Evolutionary conservation across 2,888 invertebrate genomes (phyloP), one percentile per base, ranked within the genome.

Genomic region (Hirudinaria manillensis): DNA sequence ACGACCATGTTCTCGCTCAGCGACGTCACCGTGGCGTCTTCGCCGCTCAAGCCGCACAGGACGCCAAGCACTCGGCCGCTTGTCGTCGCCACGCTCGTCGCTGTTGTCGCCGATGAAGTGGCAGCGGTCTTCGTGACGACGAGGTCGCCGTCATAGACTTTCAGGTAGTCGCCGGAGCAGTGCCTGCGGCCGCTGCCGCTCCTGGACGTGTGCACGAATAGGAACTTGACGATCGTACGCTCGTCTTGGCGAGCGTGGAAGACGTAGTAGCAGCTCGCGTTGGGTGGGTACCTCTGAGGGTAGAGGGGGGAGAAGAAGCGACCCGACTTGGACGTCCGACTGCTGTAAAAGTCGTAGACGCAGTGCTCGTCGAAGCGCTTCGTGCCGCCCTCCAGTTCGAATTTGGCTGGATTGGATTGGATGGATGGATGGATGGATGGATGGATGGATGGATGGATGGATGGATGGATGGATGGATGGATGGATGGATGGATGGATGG

Each of bases 261-360:
- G 72, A 83, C 81, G 79, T 85, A 87, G 74, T 82, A 82, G 80
- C 87, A 87, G 76, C 81, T 82, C 6, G 83, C 79, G 75, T 82
- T 81, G 29, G 82, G 79, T 0, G 84, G 84, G 78, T 87, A 87
- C 68, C 82, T 82, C 79, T 85, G 85, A 21, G 85, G 85, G 78
- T 84, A 85, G 74, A 78, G 76, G 0, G 84, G 84, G 0, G 84
- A 84, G 79, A 83, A 85, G 77, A 85, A 83, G 32, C 80, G 78
- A 21, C 84, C 84, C 32, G 77, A 75, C 72, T 80, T 82, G 16
- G 78, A 80, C 32, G 77, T 81, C 70, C 79, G 80, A 73, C 79
- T 78, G 76, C 81, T 83, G 76, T 81, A 80, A 74, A 82, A 82
- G 76, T 81, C 80, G 76, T 82, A 84, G 21, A 81, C 80, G 78